phyloP scores from a whole-genome alignment of 2,888 invertebrate genomes.

The Lymantria monacha region DNA sequence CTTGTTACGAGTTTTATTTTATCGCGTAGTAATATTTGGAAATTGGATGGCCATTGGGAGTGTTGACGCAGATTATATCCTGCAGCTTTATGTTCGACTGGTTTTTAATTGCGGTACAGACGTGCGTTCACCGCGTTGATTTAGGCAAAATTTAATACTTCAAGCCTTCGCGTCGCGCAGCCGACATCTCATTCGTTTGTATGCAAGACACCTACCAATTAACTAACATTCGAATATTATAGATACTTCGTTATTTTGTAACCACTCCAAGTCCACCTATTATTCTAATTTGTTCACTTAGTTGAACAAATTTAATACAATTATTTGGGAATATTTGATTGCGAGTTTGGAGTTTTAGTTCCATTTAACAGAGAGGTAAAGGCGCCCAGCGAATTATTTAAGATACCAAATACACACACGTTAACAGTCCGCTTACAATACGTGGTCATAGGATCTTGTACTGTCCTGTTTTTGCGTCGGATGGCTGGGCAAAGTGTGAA shows the following conservation, averaged over 20 bases:
- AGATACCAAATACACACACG: too few species aligned
- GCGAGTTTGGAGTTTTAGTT: neutral
- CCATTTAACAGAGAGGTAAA: neutral
- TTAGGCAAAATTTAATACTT: constrained; percentile 70
- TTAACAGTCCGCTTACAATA: too few species aligned
- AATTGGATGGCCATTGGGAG: constrained; percentile 48
- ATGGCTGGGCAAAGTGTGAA: too few species aligned
- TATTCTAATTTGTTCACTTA: too few species aligned
- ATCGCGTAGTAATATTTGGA: constrained; percentile 41
- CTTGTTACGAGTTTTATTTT: constrained; percentile 34
- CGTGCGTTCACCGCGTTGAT: constrained; percentile 55
- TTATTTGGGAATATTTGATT: neutral
- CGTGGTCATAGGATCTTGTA: too few species aligned
- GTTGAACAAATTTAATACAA: too few species aligned
- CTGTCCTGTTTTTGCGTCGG: too few species aligned
- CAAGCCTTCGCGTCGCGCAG: constrained; percentile 42
- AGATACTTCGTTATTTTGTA: constrained; percentile 36
- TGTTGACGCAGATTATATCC: constrained; percentile 63
- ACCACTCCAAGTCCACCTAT: constrained; percentile 39
- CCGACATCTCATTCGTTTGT: constrained; percentile 56
- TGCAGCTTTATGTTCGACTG: constrained; percentile 50
- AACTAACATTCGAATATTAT: constrained; percentile 48
- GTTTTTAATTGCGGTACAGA: constrained; percentile 62
- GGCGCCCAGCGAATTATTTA: too few species aligned
- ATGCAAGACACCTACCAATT: constrained; percentile 59